Conservation (phyloP, 2,888 invertebrate genomes). For the Sphinx pinastri region DNA sequence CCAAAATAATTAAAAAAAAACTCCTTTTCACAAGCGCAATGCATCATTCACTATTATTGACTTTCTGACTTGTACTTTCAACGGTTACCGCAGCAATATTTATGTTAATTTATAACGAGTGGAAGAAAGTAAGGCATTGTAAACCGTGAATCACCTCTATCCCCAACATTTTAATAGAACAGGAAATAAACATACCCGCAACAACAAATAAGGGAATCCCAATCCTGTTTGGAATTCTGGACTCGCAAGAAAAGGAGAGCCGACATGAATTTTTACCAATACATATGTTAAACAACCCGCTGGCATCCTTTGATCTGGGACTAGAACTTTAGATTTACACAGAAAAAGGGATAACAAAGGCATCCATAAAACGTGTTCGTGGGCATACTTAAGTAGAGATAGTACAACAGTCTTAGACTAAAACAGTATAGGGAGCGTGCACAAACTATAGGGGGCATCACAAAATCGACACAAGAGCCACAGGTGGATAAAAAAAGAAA, state of each 20-base stretch:
- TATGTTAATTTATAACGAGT: not conserved
- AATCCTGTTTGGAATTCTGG: not conserved
- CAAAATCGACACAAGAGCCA: no score
- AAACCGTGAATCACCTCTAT: not conserved
- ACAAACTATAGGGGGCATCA: no score
- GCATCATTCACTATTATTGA: slow-evolving; percentile 12
- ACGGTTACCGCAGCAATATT: not conserved
- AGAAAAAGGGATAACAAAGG: not conserved
- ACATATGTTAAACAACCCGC: slow-evolving; percentile 18
- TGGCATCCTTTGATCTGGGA: slow-evolving; percentile 7
- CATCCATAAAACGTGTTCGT: not conserved
- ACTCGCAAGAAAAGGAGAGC: not conserved
- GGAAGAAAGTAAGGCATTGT: not conserved
- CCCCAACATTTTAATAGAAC: not conserved
- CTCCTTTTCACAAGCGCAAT: not conserved
- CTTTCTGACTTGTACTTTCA: not conserved
- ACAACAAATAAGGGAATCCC: slow-evolving; percentile 13
- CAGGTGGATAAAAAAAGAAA: no score
- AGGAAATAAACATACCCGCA: slow-evolving; percentile 2
- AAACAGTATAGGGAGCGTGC: no score
- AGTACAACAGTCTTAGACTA: not conserved
- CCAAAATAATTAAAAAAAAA: not conserved
- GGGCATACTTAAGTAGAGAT: not conserved
- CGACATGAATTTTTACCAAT: slow-evolving; percentile 15
- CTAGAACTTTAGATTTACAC: slow-evolving; percentile 6